These are phyloP conservation scores for Elmis aenea DNA, from an alignment of 2,888 invertebrate genomes.

Conservation along the genomic window DNA sequence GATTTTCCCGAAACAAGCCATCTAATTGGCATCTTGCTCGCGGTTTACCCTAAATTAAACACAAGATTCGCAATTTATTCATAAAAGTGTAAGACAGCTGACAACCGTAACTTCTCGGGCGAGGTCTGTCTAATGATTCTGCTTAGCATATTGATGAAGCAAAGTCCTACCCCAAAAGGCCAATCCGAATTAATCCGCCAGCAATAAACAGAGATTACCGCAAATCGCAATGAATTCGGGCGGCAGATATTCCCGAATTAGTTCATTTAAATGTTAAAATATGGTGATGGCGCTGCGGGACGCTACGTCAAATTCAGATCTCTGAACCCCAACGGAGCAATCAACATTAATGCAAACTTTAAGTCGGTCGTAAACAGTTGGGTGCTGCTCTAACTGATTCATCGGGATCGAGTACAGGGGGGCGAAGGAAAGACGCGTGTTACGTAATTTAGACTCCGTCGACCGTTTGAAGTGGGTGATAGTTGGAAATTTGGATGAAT, in stretches of 20 bases:
- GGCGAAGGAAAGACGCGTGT: neutral
- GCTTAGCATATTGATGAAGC: slow-evolving; percentile 27
- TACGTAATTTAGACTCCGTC: too few species aligned
- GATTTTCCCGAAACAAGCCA: too few species aligned
- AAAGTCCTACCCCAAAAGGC: slow-evolving; percentile 24
- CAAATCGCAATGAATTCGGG: slow-evolving; percentile 25
- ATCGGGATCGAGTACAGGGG: too few species aligned
- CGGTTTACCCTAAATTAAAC: too few species aligned
- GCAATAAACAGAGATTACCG: slow-evolving; percentile 28
- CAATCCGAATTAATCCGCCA: slow-evolving; percentile 24
- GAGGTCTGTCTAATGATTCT: slow-evolving; percentile 14
- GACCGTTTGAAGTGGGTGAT: slow-evolving; percentile 11
- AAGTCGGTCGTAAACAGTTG: slow-evolving; percentile 15
- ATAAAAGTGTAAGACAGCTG: too few species aligned
- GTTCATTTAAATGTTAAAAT: slow-evolving; percentile 28
- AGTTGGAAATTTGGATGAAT: slow-evolving; percentile 11
- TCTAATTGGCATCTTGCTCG: too few species aligned
- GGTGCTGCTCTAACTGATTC: too few species aligned
- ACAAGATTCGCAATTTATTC: too few species aligned
- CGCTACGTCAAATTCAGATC: slow-evolving; percentile 16
- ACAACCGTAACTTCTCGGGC: too few species aligned
- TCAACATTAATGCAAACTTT: slow-evolving; percentile 15
- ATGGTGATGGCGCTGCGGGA: slow-evolving; percentile 23
- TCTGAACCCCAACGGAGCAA: slow-evolving; percentile 12
- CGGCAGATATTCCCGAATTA: slow-evolving; percentile 27